A percentile compares a stretch with the other conserved stretches of the same genome.
Conservation (phyloP, 2,888 invertebrate species). For the Eulithis prunata region DNA sequence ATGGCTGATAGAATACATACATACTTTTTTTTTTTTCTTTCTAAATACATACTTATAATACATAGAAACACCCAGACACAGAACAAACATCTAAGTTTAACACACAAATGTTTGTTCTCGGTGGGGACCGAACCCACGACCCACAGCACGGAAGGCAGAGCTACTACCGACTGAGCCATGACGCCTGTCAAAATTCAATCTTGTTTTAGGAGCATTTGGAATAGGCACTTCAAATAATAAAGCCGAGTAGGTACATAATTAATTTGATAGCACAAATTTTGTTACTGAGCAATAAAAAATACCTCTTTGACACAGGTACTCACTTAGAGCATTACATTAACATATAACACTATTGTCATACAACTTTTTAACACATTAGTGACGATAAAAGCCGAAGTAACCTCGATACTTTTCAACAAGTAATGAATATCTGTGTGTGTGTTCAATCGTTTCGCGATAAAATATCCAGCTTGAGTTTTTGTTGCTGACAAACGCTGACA, state of each 20-base stretch:
- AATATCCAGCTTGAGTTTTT: slow-evolving; percentile 9
- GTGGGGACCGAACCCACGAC: too few relatives aligned
- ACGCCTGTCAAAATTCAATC: too few relatives aligned
- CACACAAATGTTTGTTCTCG: too few relatives aligned
- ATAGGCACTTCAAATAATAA: slow-evolving; percentile 2
- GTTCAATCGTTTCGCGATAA: slow-evolving; percentile 21
- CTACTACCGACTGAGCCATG: too few relatives aligned
- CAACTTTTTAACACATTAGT: neutral
- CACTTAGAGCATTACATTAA: neutral
- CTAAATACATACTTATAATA: too few relatives aligned
- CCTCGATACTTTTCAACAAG: slow-evolving; percentile 15
- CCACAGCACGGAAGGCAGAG: too few relatives aligned
- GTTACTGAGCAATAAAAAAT: neutral
- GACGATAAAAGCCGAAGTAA: slow-evolving; percentile 10
- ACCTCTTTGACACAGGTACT: neutral
- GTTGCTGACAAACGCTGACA: slow-evolving; percentile 26
- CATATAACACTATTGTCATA: neutral
- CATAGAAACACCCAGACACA: too few relatives aligned
- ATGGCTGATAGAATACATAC: too few relatives aligned
- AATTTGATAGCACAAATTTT: neutral
- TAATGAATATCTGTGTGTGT: slow-evolving; percentile 4
- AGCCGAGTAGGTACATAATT: neutral
- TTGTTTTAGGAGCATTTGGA: slow-evolving; percentile 8
- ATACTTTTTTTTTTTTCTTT: too few relatives aligned
- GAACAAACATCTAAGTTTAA: too few relatives aligned